Conservation (phyloP, 2,113 vertebrate species). For the Nerophis lumbriciformis region DNA sequence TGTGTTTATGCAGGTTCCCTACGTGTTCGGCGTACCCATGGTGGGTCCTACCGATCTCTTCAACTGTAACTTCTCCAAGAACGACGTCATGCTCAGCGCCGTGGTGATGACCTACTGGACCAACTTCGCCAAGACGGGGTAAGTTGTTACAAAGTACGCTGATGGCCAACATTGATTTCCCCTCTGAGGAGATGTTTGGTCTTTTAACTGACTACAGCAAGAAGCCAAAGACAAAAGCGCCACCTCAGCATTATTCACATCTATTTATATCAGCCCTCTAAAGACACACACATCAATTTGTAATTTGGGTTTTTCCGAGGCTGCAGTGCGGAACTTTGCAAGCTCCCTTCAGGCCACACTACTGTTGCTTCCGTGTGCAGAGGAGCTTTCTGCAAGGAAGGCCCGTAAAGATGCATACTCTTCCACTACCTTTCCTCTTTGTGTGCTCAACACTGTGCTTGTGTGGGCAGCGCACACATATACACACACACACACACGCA, state of each 20-base stretch:
- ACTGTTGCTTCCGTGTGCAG: not conserved
- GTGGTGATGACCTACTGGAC: conserved; percentile 99
- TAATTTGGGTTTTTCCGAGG: conserved; percentile 15
- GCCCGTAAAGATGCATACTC: too few species aligned
- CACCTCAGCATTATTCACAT: conserved; percentile 9
- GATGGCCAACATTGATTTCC: conserved; percentile 12
- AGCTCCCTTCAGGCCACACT: not conserved
- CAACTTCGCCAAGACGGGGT: conserved; percentile 98
- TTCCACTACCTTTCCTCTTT: not conserved
- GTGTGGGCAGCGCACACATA: conserved; percentile 26
- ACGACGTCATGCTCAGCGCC: conserved; percentile 95
- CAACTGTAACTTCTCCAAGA: conserved; percentile 97
- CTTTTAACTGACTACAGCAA: conserved; percentile 1
- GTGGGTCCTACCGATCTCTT: conserved; percentile 91
- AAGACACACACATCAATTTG: conserved; percentile 11
- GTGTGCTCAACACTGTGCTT: conserved; percentile 1
- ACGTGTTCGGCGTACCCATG: conserved; percentile 96
- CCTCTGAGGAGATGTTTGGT: not conserved
- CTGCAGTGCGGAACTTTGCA: conserved; percentile 7
- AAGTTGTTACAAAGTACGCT: conserved; percentile 44
- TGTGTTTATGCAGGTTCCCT: conserved; percentile 75
- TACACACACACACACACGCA: too few species aligned
- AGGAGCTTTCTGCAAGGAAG: too few species aligned
- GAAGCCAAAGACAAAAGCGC: conserved; percentile 19
- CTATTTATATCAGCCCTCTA: conserved; percentile 16